These are phyloP conservation scores for Dolomedes plantarius DNA, from an alignment of 2,888 invertebrate genomes.

Conservation along the genomic window DNA sequence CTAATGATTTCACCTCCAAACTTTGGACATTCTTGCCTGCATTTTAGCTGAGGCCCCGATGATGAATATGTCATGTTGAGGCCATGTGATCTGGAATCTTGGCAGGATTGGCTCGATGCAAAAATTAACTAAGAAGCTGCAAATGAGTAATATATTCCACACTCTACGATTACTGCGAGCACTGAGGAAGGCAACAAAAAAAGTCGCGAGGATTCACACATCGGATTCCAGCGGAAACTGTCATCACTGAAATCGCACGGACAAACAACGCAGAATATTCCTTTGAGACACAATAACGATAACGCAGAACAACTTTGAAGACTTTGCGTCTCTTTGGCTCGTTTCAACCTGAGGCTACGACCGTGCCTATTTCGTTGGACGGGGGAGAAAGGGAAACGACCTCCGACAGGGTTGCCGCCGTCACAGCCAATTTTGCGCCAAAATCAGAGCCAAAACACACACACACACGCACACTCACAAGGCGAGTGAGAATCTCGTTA, in stretches of 20 bases:
- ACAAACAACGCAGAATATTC: conserved; percentile 39
- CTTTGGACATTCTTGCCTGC: conserved; percentile 74
- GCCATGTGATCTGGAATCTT: conserved; percentile 73
- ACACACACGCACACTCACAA: not conserved
- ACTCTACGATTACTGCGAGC: conserved; percentile 17
- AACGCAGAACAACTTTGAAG: conserved; percentile 61
- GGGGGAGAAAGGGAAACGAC: conserved; percentile 69
- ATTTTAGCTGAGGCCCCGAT: conserved; percentile 73
- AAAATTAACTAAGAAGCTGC: conserved; percentile 32
- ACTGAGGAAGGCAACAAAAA: conserved; percentile 1
- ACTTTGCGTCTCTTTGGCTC: conserved; percentile 56
- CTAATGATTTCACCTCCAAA: conserved; percentile 73
- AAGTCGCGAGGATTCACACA: conserved; percentile 17
- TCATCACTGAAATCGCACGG: conserved; percentile 29
- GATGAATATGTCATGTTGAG: conserved; percentile 74
- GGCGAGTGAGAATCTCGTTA: not conserved
- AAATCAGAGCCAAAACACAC: not conserved
- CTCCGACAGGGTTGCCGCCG: conserved; percentile 61
- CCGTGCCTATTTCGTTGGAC: conserved; percentile 63
- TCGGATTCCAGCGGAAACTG: conserved; percentile 32
- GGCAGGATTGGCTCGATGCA: conserved; percentile 57
- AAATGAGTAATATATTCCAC: conserved; percentile 45
- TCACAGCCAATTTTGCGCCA: not conserved
- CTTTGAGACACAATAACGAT: conserved; percentile 51
- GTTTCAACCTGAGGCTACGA: conserved; percentile 69